Evolutionary conservation across 2,113 vertebrate genomes (phyloP).

Genomic region (Entosphenus tridentatus): DNA sequence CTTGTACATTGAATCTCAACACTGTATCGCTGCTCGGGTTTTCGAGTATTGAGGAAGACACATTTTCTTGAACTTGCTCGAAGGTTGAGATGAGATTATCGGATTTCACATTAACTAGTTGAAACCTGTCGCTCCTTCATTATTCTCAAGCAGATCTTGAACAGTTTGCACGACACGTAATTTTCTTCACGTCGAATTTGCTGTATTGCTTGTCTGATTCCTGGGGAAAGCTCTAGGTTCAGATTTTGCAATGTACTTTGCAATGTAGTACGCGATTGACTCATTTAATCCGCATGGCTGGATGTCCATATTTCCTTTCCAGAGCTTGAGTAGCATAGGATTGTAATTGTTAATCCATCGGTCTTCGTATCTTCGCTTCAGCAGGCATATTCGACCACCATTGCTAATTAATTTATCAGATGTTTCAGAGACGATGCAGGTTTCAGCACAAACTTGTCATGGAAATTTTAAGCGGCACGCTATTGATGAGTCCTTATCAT

Average conservation of each 20-base stretch:
- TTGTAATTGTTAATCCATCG: neutral
- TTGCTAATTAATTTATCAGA: neutral
- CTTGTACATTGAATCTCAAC: neutral
- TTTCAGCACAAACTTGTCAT: neutral
- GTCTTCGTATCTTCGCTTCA: neutral
- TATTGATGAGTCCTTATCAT: neutral
- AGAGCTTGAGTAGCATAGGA: neutral
- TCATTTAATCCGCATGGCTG: neutral
- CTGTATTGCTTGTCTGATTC: neutral
- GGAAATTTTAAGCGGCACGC: neutral
- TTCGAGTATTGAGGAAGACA: neutral
- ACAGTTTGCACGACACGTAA: neutral
- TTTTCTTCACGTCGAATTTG: neutral
- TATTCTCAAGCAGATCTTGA: neutral
- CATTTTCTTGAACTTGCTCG: neutral
- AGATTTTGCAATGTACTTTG: neutral
- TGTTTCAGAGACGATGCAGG: neutral
- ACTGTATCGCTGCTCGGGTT: neutral
- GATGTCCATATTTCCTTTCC: slow-evolving; percentile 2
- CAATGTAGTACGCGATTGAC: neutral
- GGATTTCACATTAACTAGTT: neutral
- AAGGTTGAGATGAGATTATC: neutral
- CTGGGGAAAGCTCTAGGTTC: neutral
- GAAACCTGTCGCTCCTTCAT: neutral
- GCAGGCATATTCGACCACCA: neutral